Evolutionary conservation across 2,797 vertebrate genomes (phyloP).

Genomic region (Trachurus trachurus): DNA sequence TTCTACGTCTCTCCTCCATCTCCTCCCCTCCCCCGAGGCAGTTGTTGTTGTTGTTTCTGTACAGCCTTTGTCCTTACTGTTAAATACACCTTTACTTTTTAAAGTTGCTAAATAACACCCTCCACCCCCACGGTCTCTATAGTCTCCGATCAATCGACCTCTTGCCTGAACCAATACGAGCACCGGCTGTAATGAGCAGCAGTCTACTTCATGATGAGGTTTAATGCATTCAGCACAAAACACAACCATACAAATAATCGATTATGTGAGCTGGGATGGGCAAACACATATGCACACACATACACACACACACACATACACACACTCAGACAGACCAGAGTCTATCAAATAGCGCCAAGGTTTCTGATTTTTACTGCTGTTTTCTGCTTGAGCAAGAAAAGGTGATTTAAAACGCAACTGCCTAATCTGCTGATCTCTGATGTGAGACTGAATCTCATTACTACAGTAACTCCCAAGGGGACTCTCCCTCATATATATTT

Average conservation of each 20-base stretch:
- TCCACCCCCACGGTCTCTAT: constrained; percentile 18
- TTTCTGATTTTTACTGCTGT: constrained; percentile 39
- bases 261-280: constrained; percentile 42
- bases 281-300: constrained; percentile 23
- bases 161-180: constrained; percentile 54
- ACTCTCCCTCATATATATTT: constrained; percentile 61
- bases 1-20: neutral
- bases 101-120: constrained; percentile 28
- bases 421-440: constrained; percentile 43
- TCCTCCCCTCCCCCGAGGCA: neutral
- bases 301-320: neutral
- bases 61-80: constrained; percentile 16
- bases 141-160: constrained; percentile 52
- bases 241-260: constrained; percentile 45
- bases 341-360: constrained; percentile 41
- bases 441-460: constrained; percentile 71
- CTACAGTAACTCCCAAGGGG: constrained; percentile 49
- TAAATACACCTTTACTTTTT: constrained; percentile 14
- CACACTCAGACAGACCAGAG: neutral
- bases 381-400: constrained; percentile 51
- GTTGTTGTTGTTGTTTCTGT: constrained; percentile 3
- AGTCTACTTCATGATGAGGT: constrained; percentile 62
- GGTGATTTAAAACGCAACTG: constrained; percentile 31
- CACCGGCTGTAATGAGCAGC: constrained; percentile 46
- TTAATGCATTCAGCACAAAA: constrained; percentile 61